These are phyloP conservation scores for Tenualosa ilisha DNA, from an alignment of 2,797 vertebrate species.

Conservation along the genomic window DNA sequence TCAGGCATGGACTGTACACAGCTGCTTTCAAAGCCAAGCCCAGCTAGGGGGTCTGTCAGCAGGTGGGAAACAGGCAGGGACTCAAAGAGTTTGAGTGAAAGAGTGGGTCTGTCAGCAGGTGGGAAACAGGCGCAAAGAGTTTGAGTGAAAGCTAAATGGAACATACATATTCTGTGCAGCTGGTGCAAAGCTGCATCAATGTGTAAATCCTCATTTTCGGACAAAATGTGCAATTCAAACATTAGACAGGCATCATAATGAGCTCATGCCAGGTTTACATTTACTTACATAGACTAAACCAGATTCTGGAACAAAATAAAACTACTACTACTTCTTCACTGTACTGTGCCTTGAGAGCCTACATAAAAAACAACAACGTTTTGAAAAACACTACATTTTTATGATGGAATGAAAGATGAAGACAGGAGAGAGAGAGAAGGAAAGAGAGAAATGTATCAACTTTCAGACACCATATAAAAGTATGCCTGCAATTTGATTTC, in stretches of 20 bases:
- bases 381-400: background rate
- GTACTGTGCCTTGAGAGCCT: too few relatives aligned
- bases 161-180: background rate
- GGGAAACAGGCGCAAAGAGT: background rate
- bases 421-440: background rate
- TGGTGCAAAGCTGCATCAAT: background rate
- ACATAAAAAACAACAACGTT: too few relatives aligned
- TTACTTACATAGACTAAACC: background rate
- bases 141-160: background rate
- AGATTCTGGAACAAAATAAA: background rate
- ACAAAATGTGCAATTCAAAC: too few relatives aligned
- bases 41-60: background rate
- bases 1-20: conserved; percentile 1
- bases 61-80: background rate
- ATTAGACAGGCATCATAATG: background rate
- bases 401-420: background rate
- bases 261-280: background rate
- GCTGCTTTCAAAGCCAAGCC: background rate
- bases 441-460: background rate
- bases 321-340: too few relatives aligned
- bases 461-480: background rate
- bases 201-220: background rate
- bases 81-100: background rate
- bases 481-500: background rate
- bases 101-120: background rate